Evolutionary conservation across 1,140 invertebrate species (phyloP).

Genomic region (Telenomus remus): DNA sequence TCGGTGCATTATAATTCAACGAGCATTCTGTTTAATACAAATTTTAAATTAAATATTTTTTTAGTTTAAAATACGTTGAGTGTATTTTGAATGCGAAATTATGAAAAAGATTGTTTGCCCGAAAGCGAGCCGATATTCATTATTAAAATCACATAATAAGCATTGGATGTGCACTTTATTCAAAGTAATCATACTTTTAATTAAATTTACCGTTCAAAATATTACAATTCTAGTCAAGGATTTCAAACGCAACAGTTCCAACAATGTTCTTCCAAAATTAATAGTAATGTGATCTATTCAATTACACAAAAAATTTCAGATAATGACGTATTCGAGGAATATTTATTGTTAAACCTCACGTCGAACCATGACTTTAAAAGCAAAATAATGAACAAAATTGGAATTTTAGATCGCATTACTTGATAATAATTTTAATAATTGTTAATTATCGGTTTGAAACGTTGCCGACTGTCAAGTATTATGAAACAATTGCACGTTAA

Average conservation of each 20-base stretch:
- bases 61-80: no score
- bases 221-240: slow-evolving; percentile 17
- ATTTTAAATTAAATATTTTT: no score
- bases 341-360: slow-evolving; percentile 24
- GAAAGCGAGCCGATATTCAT: no score
- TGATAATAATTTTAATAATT: no score
- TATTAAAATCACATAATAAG: neutral
- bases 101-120: no score
- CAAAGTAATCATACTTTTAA: slow-evolving; percentile 24
- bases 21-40: no score
- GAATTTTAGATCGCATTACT: slow-evolving; percentile 23
- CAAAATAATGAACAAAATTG: neutral
- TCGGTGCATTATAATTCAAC: no score
- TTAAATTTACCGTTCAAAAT: slow-evolving; percentile 36
- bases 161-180: neutral
- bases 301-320: slow-evolving; percentile 32
- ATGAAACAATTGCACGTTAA: slow-evolving; percentile 3
- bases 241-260: slow-evolving; percentile 24
- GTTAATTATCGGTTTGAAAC: slow-evolving; percentile 19
- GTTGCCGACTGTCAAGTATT: neutral
- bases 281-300: slow-evolving; percentile 26
- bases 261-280: slow-evolving; percentile 27
- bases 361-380: slow-evolving; percentile 29
- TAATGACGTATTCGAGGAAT: slow-evolving; percentile 42
- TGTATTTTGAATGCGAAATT: no score